These are phyloP conservation scores for Epinotia demarniana DNA, from an alignment of 2,888 invertebrate species.

Conservation along the genomic window DNA sequence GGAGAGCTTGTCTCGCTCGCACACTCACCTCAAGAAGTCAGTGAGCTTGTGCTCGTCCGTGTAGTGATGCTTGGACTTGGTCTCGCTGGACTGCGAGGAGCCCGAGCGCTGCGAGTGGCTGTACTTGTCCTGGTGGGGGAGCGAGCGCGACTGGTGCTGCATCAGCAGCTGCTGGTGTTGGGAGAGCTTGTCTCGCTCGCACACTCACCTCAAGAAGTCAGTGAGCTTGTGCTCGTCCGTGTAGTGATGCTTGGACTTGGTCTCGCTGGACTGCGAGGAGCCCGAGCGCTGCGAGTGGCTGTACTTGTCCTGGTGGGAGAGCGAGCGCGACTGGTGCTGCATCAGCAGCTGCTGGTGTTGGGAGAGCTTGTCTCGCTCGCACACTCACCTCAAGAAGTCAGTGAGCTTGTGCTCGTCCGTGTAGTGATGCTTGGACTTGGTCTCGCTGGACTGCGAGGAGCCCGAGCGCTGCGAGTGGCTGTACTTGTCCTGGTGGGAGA, in stretches of 20 bases:
- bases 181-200: conserved; percentile 43
- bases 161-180: conserved; percentile 87
- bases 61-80: conserved; percentile 76
- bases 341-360: conserved; percentile 87
- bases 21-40: no score
- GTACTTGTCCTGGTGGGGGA: conserved; percentile 87
- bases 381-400: conserved; percentile 85
- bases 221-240: conserved; percentile 88
- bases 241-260: conserved; percentile 78
- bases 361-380: conserved; percentile 59
- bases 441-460: no score
- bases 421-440: no score
- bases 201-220: conserved; percentile 85
- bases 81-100: conserved; percentile 66
- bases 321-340: conserved; percentile 87
- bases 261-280: conserved; percentile 66
- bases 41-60: no score
- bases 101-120: conserved; percentile 58
- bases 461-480: no score
- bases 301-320: conserved; percentile 87
- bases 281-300: conserved; percentile 58
- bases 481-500: no score
- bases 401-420: conserved; percentile 88
- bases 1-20: no score
- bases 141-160: conserved; percentile 87